These are phyloP conservation scores for Electrona antarctica DNA, from an alignment of 2,113 vertebrate species.

Conservation along the genomic window DNA sequence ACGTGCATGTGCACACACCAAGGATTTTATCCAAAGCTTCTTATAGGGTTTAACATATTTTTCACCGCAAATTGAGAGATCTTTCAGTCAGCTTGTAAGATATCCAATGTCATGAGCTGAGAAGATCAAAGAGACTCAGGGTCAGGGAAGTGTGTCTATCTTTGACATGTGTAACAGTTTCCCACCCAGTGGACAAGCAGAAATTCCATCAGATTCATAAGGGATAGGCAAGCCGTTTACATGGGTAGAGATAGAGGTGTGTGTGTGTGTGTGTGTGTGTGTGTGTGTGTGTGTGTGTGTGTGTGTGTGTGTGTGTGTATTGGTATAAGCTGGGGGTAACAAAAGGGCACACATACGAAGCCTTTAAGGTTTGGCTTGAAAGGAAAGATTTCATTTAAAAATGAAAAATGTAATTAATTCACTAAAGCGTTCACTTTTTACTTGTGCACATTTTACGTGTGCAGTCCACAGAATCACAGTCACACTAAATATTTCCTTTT, in stretches of 20 bases:
- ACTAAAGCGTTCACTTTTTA: no score
- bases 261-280: not conserved
- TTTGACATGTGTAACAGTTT: not conserved
- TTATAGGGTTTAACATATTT: slow-evolving; percentile 59
- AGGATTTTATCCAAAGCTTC: slow-evolving; percentile 72
- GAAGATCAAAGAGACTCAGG: slow-evolving; percentile 25
- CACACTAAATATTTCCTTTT: no score
- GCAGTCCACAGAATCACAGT: no score
- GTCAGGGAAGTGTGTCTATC: slow-evolving; percentile 21
- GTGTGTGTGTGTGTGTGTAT: slow-evolving; percentile 4
- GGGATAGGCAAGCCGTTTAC: not conserved
- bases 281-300: not conserved
- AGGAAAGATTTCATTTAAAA: no score
- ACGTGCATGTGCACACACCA: slow-evolving; percentile 11
- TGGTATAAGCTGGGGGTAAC: not conserved
- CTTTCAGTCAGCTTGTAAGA: slow-evolving; percentile 23
- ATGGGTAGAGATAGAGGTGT: not conserved
- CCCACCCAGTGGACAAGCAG: slow-evolving; percentile 19
- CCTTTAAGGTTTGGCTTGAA: no score
- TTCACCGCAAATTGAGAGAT: slow-evolving; percentile 55
- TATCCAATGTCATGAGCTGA: slow-evolving; percentile 35
- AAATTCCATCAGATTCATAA: not conserved
- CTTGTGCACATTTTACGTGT: no score
- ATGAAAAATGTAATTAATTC: no score
- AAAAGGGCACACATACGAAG: no score